Evolutionary conservation across 1,140 invertebrate genomes (phyloP).

Genomic region (Coenobita brevimanus): DNA sequence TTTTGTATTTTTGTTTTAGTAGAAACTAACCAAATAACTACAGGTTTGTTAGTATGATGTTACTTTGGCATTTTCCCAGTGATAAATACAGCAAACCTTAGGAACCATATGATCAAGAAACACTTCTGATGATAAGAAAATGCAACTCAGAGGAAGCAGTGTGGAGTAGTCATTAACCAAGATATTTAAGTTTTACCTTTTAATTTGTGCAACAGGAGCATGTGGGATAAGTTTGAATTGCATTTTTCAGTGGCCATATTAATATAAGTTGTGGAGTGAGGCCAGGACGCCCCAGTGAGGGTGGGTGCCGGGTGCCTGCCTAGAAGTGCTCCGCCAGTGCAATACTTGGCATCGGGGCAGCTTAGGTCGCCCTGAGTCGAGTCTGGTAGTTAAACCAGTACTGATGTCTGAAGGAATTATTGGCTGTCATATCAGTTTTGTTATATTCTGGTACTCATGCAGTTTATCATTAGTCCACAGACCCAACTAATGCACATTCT

Average conservation of each 20-base stretch:
- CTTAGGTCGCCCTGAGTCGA: no score
- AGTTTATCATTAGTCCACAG: neutral
- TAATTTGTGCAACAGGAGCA: constrained; percentile 31
- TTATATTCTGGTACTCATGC: constrained; percentile 1
- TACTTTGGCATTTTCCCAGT: constrained; percentile 19
- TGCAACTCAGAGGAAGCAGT: no score
- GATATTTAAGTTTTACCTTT: constrained; percentile 26
- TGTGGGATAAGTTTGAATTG: constrained; percentile 36
- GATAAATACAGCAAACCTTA: neutral
- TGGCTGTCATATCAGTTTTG: no score
- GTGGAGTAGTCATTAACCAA: neutral
- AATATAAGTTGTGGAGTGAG: constrained; percentile 38
- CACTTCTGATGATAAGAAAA: neutral
- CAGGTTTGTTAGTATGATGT: constrained; percentile 2
- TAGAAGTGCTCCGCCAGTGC: constrained; percentile 35
- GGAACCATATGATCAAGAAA: neutral
- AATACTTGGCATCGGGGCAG: no score
- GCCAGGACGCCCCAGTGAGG: neutral
- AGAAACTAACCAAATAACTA: constrained; percentile 17
- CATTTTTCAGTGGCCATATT: constrained; percentile 54
- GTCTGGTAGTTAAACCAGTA: no score
- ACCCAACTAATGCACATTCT: constrained; percentile 12
- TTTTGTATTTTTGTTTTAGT: constrained; percentile 13
- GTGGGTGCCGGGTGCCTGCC: neutral
- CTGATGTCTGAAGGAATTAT: no score